Evolutionary conservation across 2,797 vertebrate genomes (phyloP), one percentile per base, ranked within the genome.

Genomic region (Poecilia velifera): DNA sequence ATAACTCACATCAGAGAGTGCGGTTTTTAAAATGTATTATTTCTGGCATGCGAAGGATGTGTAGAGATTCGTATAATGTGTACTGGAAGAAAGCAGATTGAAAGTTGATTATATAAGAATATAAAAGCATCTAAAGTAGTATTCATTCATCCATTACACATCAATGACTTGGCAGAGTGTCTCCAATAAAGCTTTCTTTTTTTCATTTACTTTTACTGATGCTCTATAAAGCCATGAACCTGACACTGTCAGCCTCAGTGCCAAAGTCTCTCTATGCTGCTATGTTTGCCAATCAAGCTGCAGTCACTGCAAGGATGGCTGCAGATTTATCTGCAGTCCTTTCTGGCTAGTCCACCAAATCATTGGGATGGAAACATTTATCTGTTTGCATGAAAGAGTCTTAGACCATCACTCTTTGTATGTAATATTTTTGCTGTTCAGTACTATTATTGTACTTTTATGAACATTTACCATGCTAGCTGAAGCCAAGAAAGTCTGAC

Each of bases 1-100:
- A 92, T 90, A 76, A 90, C 76, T 86, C 25, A 59, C 90, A 78
- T 90, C 88, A 82, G 12, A 53, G 84, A 72, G 8, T 70, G 22
- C 51, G 66, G 77, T 88, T 81, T 86, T 88, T 88, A 82, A n/a
- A 87, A 90, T 90, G 86, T 73, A 87, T 76, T 73, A 85, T 72
- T 43, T 72, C 59, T 89, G 88, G 73, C 81, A 79, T 62, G 74
- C 68, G 47, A 80, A 78, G 83, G 76, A 45, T 39, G 64, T 70
- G 55, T 68, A 62, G 55, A 49, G 57, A 73, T 41, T 66, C 49
- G 18, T 74, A 47, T 76, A 74, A 84, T 39, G 43, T 57, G 57
- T 22, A 1, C 14, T 10, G 31, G 80, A 16, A 62, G 73, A 77
- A 70, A 18, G n/a, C 31, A 36, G 10, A 55, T 74, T 47, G 16